A percentile compares a stretch with the other conserved stretches of the same genome.
phyloP scores from a whole-genome alignment of 2,797 vertebrate genomes.

The Pseudochirops corinnae region DNA sequence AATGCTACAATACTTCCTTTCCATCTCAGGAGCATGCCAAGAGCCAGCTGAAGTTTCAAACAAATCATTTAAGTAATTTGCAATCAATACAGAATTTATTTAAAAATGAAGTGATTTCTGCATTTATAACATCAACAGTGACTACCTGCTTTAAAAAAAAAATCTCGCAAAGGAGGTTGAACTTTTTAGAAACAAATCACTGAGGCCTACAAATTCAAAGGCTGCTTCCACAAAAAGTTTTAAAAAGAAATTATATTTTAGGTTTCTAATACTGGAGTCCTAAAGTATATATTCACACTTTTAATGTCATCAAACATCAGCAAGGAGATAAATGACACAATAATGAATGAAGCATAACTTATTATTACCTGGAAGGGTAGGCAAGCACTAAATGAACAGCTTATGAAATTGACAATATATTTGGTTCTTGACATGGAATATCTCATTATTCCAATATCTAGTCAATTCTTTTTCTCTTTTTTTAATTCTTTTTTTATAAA shows the following conservation, averaged over 20 bases:
- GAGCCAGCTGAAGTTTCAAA: conserved; percentile 1
- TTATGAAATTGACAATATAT: conserved; percentile 4
- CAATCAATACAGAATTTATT: conserved; percentile 28
- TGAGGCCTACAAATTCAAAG: conserved; percentile 8
- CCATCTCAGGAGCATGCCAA: conserved; percentile 10
- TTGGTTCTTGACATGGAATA: conserved; percentile 25
- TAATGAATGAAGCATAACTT: conserved; percentile 23
- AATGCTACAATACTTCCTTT: conserved; percentile 32
- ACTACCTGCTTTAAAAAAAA: conserved; percentile 53
- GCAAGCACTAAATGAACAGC: conserved; percentile 32
- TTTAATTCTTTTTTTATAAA: not conserved
- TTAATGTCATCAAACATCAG: not conserved
- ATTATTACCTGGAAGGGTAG: not conserved
- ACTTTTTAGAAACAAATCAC: not conserved
- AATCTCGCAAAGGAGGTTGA: conserved; percentile 1
- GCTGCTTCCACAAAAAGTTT: conserved; percentile 24
- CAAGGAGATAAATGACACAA: not conserved
- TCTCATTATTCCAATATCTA: not conserved
- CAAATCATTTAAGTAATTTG: conserved; percentile 14
- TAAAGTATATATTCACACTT: conserved; percentile 38
- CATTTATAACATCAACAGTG: conserved; percentile 1
- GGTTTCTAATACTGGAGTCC: conserved; percentile 14
- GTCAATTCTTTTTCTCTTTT: not conserved
- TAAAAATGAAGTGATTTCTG: conserved; percentile 18
- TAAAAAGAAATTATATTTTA: conserved; percentile 25